These are phyloP conservation scores for Elephas maximus DNA, from an alignment of 2,113 vertebrate species.

Conservation along the genomic window DNA sequence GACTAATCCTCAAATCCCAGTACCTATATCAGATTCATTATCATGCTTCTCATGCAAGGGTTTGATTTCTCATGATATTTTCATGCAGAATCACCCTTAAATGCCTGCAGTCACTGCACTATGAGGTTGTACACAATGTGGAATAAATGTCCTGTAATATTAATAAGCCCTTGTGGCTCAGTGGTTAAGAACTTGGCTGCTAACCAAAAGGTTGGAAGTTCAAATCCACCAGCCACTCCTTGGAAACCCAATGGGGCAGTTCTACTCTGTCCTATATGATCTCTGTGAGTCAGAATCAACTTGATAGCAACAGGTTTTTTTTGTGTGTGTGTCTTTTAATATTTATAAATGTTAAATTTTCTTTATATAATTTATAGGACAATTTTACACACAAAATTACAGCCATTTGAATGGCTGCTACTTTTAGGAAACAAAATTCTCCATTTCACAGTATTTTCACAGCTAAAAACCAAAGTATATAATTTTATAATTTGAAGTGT, in stretches of 20 bases:
- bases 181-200: too few species aligned
- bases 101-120: background rate
- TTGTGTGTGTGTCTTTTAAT: background rate
- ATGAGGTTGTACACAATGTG: background rate
- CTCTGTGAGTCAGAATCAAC: too few species aligned
- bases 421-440: constrained; percentile 57
- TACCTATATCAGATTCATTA: background rate
- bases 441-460: constrained; percentile 54
- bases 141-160: background rate
- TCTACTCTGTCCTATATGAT: too few species aligned
- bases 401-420: background rate
- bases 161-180: background rate
- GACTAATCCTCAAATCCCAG: background rate
- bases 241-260: too few species aligned
- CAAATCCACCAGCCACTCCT: too few species aligned
- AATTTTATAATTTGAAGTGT: constrained; percentile 53
- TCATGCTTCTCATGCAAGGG: background rate
- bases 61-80: background rate
- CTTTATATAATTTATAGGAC: background rate
- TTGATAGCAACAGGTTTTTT: too few species aligned
- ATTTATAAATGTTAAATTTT: background rate
- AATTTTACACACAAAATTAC: background rate
- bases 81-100: background rate
- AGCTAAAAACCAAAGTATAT: constrained; percentile 27
- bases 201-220: too few species aligned